A percentile compares a stretch with the other conserved stretches of the same genome.
These are phyloP conservation scores for Acanthoscelides obtectus DNA, from an alignment of 2,888 invertebrate species.

Conservation along the genomic window DNA sequence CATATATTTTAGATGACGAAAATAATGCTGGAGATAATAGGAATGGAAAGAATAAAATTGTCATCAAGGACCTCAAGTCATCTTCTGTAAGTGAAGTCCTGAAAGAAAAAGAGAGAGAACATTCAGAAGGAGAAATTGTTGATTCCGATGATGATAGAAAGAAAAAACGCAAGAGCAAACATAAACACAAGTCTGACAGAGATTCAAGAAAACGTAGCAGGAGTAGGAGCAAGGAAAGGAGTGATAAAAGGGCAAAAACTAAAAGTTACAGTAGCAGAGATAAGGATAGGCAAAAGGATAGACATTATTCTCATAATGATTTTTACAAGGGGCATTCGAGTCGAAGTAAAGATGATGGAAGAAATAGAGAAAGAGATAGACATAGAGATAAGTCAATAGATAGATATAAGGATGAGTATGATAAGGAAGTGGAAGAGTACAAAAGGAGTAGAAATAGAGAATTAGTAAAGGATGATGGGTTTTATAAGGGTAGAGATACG, in stretches of 20 bases:
- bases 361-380: slow-evolving; percentile 9
- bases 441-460: slow-evolving; percentile 29
- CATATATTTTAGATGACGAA: background rate
- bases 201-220: slow-evolving; percentile 18
- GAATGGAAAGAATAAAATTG: slow-evolving; percentile 50
- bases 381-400: slow-evolving; percentile 22
- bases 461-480: slow-evolving; percentile 24
- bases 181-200: slow-evolving; percentile 24
- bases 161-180: slow-evolving; percentile 25
- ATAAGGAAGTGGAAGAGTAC: slow-evolving; percentile 36
- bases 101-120: slow-evolving; percentile 57
- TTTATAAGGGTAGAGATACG: slow-evolving; percentile 28
- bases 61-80: slow-evolving; percentile 65
- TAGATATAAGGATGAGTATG: slow-evolving; percentile 35
- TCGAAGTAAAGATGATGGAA: slow-evolving; percentile 16
- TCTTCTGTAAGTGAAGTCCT: slow-evolving; percentile 63
- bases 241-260: slow-evolving; percentile 12
- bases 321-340: slow-evolving; percentile 8
- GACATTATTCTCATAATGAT: slow-evolving; percentile 5
- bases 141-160: slow-evolving; percentile 22
- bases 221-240: slow-evolving; percentile 19
- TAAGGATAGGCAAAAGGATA: slow-evolving; percentile 19
- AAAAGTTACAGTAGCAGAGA: slow-evolving; percentile 35
- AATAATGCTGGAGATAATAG: background rate
- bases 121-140: slow-evolving; percentile 44